phyloP scores from a whole-genome alignment of 1,140 invertebrate species.

The Drusus annulatus region DNA sequence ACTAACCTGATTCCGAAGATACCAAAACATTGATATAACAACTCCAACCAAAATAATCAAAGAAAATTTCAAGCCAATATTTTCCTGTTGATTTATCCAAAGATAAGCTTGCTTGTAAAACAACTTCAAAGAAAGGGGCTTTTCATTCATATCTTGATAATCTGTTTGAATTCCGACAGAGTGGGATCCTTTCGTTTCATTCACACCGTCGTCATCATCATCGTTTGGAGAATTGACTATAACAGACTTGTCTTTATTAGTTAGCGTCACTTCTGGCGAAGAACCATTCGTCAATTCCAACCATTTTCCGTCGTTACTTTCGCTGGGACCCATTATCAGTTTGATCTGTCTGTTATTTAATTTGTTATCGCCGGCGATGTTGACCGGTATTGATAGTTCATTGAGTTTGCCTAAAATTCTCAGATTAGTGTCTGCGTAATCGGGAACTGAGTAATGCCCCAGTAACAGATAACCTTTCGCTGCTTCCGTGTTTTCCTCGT shows the following conservation, averaged over 20 bases:
- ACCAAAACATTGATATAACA: constrained; percentile 81
- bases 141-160: constrained; percentile 45
- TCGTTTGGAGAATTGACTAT: neutral
- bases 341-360: constrained; percentile 40
- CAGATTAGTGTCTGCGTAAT: constrained; percentile 65
- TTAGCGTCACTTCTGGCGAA: constrained; percentile 1
- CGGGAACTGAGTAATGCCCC: constrained; percentile 88
- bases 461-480: constrained; percentile 70
- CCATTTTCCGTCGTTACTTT: constrained; percentile 44
- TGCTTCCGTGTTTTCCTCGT: constrained; percentile 64
- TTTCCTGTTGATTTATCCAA: constrained; percentile 80
- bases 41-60: constrained; percentile 78
- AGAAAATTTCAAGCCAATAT: constrained; percentile 78
- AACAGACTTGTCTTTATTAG: constrained; percentile 19
- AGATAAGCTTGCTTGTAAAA: constrained; percentile 68
- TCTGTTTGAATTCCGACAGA: constrained; percentile 66
- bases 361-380: constrained; percentile 38
- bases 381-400: constrained; percentile 36
- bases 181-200: constrained; percentile 35
- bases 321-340: constrained; percentile 50
- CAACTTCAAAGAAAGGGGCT: constrained; percentile 58
- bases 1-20: constrained; percentile 74
- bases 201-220: constrained; percentile 32
- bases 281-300: constrained; percentile 49
- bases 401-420: constrained; percentile 58